Evolutionary conservation across 2,797 vertebrate genomes (phyloP).

Genomic region (Champsocephalus esox): DNA sequence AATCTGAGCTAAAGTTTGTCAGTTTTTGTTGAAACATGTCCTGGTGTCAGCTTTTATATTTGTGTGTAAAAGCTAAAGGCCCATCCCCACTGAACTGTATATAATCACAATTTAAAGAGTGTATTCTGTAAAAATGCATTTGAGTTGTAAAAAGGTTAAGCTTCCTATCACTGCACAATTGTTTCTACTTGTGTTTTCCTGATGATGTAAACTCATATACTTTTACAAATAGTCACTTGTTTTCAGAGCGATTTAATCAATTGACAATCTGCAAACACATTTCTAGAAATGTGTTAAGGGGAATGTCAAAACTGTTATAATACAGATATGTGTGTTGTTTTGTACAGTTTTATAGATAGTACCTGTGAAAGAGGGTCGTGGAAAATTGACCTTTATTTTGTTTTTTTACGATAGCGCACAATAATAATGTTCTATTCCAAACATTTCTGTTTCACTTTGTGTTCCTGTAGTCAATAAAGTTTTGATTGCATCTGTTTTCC

Average conservation of each 20-base stretch:
- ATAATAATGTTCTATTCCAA: constrained; percentile 56
- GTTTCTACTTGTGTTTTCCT: constrained; percentile 56
- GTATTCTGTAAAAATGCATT: constrained; percentile 17
- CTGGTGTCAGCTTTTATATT: not conserved
- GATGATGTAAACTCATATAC: not conserved
- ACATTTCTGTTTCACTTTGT: not conserved
- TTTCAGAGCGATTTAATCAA: constrained; percentile 35
- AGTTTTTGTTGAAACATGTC: constrained; percentile 1
- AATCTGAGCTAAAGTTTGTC: not conserved
- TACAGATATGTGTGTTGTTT: constrained; percentile 42
- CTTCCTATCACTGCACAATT: constrained; percentile 1
- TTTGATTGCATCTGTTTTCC: not conserved
- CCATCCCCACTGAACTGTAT: constrained; percentile 27
- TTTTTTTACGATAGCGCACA: constrained; percentile 52
- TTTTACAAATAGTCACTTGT: constrained; percentile 28
- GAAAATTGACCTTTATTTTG: constrained; percentile 23
- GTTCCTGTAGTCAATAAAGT: not conserved
- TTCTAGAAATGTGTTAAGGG: constrained; percentile 41
- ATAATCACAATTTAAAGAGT: constrained; percentile 22
- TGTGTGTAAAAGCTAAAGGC: not conserved
- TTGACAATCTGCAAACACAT: constrained; percentile 39
- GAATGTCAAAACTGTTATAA: constrained; percentile 46
- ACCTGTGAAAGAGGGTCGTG: not conserved
- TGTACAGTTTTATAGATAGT: constrained; percentile 76
- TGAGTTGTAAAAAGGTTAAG: constrained; percentile 43